These are phyloP conservation scores for Drosophila bocqueti DNA, from an alignment of 1,140 invertebrate species.

Conservation along the genomic window DNA sequence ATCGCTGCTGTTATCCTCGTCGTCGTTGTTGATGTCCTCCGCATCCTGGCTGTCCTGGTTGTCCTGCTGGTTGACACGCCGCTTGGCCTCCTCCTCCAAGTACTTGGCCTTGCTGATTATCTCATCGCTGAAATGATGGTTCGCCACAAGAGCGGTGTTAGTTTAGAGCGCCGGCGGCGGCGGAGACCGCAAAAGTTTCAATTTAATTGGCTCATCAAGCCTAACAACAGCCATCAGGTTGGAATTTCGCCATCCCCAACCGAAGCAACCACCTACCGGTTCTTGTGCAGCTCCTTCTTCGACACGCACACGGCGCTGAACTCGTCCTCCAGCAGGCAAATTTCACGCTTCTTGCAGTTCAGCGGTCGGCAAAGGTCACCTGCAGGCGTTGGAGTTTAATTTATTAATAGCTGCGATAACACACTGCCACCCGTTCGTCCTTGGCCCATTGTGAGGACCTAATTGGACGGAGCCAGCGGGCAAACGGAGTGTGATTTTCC, in stretches of 20 bases:
- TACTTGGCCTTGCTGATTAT: slow-evolving; percentile 89
- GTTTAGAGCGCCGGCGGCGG: slow-evolving; percentile 42
- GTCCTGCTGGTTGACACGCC: slow-evolving; percentile 81
- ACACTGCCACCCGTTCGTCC: slow-evolving; percentile 2
- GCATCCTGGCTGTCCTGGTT: slow-evolving; percentile 72
- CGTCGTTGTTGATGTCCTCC: slow-evolving; percentile 77
- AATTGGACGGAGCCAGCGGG: slow-evolving; percentile 3
- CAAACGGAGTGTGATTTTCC: neutral
- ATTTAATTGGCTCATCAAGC: slow-evolving; percentile 76
- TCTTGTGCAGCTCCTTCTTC: slow-evolving; percentile 93
- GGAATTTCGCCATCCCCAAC: neutral
- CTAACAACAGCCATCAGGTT: slow-evolving; percentile 12
- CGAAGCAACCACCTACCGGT: slow-evolving; percentile 87
- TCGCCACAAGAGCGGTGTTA: slow-evolving; percentile 11
- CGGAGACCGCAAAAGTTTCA: slow-evolving; percentile 52
- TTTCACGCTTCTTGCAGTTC: slow-evolving; percentile 94
- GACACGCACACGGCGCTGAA: slow-evolving; percentile 95
- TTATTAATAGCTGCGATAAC: slow-evolving; percentile 37
- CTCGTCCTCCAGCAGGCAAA: slow-evolving; percentile 93
- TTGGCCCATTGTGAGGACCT: slow-evolving; percentile 13
- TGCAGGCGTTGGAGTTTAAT: slow-evolving; percentile 83
- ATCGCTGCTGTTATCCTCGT: slow-evolving; percentile 77
- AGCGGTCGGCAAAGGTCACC: slow-evolving; percentile 94
- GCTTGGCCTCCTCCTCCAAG: slow-evolving; percentile 86
- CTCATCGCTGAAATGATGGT: slow-evolving; percentile 86